phyloP scores from a whole-genome alignment of 2,797 vertebrate species.

The Sebastes variabilis region DNA sequence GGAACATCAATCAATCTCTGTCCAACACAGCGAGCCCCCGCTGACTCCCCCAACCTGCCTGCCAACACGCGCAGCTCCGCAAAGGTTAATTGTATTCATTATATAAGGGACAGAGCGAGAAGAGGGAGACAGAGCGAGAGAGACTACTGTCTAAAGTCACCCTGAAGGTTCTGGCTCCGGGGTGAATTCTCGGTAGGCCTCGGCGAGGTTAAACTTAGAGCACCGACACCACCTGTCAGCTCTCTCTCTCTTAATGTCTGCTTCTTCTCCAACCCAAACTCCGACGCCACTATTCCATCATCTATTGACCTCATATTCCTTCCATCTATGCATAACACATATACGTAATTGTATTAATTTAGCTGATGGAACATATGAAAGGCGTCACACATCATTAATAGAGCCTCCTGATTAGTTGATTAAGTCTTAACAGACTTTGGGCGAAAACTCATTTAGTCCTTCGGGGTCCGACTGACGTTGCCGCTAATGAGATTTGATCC shows the following conservation, averaged over 20 bases:
- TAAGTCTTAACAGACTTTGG: slow-evolving; percentile 78
- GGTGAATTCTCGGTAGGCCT: slow-evolving; percentile 51
- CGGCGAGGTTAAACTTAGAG: slow-evolving; percentile 57
- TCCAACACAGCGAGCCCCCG: slow-evolving; percentile 63
- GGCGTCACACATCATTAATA: slow-evolving; percentile 62
- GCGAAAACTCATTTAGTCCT: slow-evolving; percentile 74
- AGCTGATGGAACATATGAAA: slow-evolving; percentile 60
- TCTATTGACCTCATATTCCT: slow-evolving; percentile 25
- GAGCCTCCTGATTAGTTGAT: slow-evolving; percentile 78
- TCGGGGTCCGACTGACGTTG: slow-evolving; percentile 58
- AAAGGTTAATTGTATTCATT: slow-evolving; percentile 88
- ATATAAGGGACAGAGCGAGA: slow-evolving; percentile 66
- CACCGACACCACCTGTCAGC: slow-evolving; percentile 54
- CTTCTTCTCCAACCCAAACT: slow-evolving; percentile 3
- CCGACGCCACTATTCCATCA: not conserved
- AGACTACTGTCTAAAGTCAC: slow-evolving; percentile 69
- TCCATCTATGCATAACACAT: slow-evolving; percentile 39
- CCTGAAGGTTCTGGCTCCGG: slow-evolving; percentile 65
- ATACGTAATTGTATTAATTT: slow-evolving; percentile 60
- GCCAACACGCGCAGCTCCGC: slow-evolving; percentile 60
- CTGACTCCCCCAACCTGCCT: slow-evolving; percentile 72
- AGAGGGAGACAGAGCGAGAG: slow-evolving; percentile 3
- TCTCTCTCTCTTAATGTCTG: slow-evolving; percentile 11
- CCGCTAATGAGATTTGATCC: slow-evolving; percentile 74
- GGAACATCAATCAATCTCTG: slow-evolving; percentile 84